Evolutionary conservation across 2,113 vertebrate species (phyloP), one percentile per base, ranked within the genome.

Genomic region (Dicrurus megarhynchus): DNA sequence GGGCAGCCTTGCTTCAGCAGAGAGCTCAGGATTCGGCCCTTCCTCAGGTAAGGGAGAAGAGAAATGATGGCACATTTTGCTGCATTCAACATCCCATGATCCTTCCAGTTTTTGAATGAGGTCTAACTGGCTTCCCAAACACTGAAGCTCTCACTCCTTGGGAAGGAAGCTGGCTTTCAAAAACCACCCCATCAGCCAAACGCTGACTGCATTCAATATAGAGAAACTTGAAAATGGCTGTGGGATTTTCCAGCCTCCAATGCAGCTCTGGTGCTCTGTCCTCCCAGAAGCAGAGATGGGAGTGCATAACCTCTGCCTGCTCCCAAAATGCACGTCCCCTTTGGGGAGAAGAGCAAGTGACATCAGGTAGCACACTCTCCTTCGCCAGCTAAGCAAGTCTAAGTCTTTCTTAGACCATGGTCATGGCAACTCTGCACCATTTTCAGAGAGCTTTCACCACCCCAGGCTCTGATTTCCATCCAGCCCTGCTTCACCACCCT

Each of bases 261-360:
- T 7, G 33, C 12, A 80, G 57, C 67, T 64, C 49, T 44, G 39
- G 16, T 63, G 24, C 21, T n/a, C 59, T 59, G 46, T 61, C 23
- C 37, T 80, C 35, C 10, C 63, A 81, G 56, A 37, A 82, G 60
- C 60, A 87, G 49, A 74, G 35, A 42, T 16, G 6, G 3, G 9
- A 84, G 39, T 0, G 0, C 8, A 8, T 35, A 24, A 60, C 18
- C 35, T 60, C 85, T 5, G 8, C 33, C 60, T 2, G 0, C n/a
- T 84, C 32, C 26, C 44, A 57, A 75, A 82, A 90, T 5, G 20
- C 22, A 44, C 30, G 47, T 59, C 11, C 41, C 13, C 27, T 87
- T 67, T 52, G 65, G 55, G 37, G 42, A 68, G 46, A 91, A 50
- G 19, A 85, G 32, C 60, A 75, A 89, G 61, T 10, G 30, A 64